Evolutionary conservation across 2,888 invertebrate genomes (phyloP), one percentile per base, ranked within the genome.

Genomic region (Rhyacophila evoluta): DNA sequence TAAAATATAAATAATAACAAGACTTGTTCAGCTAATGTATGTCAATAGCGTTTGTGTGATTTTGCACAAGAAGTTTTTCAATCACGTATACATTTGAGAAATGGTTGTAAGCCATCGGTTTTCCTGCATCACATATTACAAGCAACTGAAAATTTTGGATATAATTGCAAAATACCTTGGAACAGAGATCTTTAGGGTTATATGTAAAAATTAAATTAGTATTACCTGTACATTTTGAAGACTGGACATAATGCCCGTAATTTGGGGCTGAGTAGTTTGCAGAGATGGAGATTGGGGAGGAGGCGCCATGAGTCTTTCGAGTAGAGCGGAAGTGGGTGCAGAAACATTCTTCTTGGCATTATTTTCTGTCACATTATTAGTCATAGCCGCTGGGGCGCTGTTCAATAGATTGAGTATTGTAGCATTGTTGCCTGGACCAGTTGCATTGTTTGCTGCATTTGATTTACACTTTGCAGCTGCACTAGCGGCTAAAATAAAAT

Each of bases 331-430:
- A 11, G 82, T 69, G n/a, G 71, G 37, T 3, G 77, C 33, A 74
- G 84, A 84, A 68, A 84, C 83, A 80, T 79, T 78, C 67, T 86
- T 85, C 75, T 86, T 87, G 0, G 85, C 81, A 1, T 81, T 79
- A 0, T 76, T 79, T 78, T 85, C 84, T 71, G 90, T 89, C 8
- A 91, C 90, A 39, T 90, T 89, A 84, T 91, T 93, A 1, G 93
- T 93, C 92, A 92, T 92, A 79, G 93, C 93, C 79, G 94, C 94
- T 55, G 95, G 94, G 28, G 94, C 93, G 84, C 94, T 95, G 86
- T 95, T 95, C 80, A 95, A 86, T 75, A 95, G 87, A 87, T 94
- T 95, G 81, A 94, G 89, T 84, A 95, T 95, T 8, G 95, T 94
- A 1, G 95, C 92, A 85, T 95, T 94, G 85, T 87, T 93, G 80